A percentile compares a stretch with the other conserved stretches of the same genome.
phyloP scores from a whole-genome alignment of 2,888 invertebrate genomes.

The Pachycephus smyrnensis region DNA sequence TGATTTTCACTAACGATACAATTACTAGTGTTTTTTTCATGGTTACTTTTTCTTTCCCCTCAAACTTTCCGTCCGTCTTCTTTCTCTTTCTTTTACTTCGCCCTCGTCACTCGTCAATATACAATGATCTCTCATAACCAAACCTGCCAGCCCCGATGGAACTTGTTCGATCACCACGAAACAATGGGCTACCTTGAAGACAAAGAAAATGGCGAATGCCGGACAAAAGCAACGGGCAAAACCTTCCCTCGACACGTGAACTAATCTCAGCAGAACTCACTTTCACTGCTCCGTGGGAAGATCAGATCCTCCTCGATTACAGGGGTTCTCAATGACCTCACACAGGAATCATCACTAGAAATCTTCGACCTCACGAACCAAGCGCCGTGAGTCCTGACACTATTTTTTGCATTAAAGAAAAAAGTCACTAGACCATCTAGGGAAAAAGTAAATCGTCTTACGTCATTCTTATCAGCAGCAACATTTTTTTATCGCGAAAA shows the following conservation, averaged over 20 bases:
- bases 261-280: conserved; percentile 46
- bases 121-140: neutral
- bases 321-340: conserved; percentile 18
- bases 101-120: conserved; percentile 17
- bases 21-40: conserved; percentile 9
- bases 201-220: conserved; percentile 42
- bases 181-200: conserved; percentile 58
- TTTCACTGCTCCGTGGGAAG: conserved; percentile 59
- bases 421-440: neutral
- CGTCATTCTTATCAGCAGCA: too few species aligned
- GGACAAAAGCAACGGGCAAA: conserved; percentile 34
- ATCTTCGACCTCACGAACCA: too few species aligned
- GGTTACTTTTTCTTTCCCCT: neutral
- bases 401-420: neutral
- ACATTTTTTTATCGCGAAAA: too few species aligned
- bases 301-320: conserved; percentile 27
- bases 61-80: conserved; percentile 4
- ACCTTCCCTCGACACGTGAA: conserved; percentile 49
- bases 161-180: conserved; percentile 45
- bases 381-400: too few species aligned
- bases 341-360: too few species aligned
- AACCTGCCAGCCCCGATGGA: conserved; percentile 26
- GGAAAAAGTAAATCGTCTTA: neutral
- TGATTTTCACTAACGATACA: neutral
- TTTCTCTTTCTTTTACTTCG: conserved; percentile 14